These are phyloP conservation scores for Leptosomus discolor DNA, from an alignment of 2,113 vertebrate genomes.

Conservation along the genomic window DNA sequence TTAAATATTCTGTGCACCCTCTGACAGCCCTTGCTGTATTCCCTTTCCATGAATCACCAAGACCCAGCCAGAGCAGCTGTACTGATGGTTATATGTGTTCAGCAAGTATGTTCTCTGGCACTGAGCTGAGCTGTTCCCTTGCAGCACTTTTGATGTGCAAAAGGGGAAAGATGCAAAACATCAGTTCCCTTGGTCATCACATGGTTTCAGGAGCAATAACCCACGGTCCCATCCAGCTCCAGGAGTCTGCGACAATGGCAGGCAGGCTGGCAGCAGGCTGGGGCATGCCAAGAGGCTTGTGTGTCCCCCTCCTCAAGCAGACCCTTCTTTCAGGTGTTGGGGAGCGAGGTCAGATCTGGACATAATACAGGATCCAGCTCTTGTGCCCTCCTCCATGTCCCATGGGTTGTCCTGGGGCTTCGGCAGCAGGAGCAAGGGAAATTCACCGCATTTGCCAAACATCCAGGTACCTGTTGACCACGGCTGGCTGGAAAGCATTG, in stretches of 20 bases:
- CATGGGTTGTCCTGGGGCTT: neutral
- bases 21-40: neutral
- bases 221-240: neutral
- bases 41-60: neutral
- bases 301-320: neutral
- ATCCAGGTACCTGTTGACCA: neutral
- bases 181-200: neutral
- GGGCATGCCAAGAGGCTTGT: neutral
- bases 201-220: fast-evolving
- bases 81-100: neutral
- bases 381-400: neutral
- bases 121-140: neutral
- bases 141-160: neutral
- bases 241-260: fast-evolving
- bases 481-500: neutral
- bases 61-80: neutral
- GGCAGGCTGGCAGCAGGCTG: neutral
- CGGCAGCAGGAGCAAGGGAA: fast-evolving
- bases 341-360: neutral
- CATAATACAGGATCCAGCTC: neutral
- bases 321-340: neutral
- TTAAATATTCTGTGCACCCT: neutral
- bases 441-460: neutral
- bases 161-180: neutral
- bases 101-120: neutral